Percentiles rank a stretch among this genome's conserved stretches.
These are phyloP conservation scores for Urocitellus parryii DNA, from an alignment of 2,113 vertebrate genomes.

Conservation along the genomic window DNA sequence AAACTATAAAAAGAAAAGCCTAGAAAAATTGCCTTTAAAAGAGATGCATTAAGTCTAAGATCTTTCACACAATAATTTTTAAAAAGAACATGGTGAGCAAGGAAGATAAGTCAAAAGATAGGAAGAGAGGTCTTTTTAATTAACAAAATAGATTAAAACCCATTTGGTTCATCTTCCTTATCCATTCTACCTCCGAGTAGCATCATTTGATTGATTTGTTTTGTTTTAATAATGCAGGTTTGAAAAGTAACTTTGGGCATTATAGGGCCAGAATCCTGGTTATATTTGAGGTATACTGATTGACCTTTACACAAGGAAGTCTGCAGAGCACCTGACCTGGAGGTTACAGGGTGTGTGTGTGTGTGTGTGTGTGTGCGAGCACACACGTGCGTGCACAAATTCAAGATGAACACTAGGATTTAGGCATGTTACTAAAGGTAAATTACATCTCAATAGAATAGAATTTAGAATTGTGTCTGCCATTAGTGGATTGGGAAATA, in stretches of 20 bases:
- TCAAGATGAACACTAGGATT: not conserved
- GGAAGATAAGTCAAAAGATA: conserved; percentile 48
- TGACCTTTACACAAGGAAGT: not conserved
- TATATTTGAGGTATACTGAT: not conserved
- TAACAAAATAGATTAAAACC: conserved; percentile 9
- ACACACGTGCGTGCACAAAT: not conserved
- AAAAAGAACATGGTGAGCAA: conserved; percentile 64
- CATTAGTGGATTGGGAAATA: not conserved
- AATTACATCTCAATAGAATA: not conserved
- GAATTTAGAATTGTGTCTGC: not conserved
- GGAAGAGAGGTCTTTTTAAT: not conserved
- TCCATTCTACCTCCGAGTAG: not conserved
- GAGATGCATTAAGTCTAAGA: not conserved
- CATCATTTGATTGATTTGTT: not conserved
- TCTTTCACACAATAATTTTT: conserved; percentile 35
- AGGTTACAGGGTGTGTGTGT: not conserved
- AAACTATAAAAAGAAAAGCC: conserved; percentile 30
- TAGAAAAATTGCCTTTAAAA: conserved; percentile 37
- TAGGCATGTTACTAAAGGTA: not conserved
- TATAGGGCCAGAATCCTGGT: not conserved
- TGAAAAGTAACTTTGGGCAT: not conserved
- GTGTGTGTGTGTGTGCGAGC: not conserved
- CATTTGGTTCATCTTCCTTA: not conserved
- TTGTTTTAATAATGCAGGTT: not conserved
- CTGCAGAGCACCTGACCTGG: not conserved